A percentile compares a stretch with the other conserved stretches of the same genome.
Conservation (phyloP, 2,113 vertebrate genomes). For the Psephotus haematonotus region DNA sequence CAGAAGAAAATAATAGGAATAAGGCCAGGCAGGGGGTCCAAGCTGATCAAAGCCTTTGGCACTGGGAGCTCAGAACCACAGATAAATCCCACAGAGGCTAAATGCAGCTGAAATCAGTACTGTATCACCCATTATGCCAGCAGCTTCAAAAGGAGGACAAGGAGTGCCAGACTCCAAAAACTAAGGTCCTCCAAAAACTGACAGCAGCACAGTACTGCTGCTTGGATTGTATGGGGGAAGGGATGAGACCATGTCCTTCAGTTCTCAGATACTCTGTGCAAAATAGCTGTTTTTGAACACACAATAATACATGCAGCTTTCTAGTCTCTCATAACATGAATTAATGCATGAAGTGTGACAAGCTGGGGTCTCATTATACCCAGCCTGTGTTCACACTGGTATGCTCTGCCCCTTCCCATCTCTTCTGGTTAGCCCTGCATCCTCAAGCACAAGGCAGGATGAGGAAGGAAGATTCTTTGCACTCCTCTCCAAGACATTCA, state of each 20-base stretch:
- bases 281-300: background rate
- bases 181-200: background rate
- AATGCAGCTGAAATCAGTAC: background rate
- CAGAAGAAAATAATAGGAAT: background rate
- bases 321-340: background rate
- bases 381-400: background rate
- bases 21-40: background rate
- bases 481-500: background rate
- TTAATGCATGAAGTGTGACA: background rate
- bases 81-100: background rate
- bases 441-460: background rate
- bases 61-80: background rate
- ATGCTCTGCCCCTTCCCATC: accelerated
- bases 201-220: background rate
- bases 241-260: background rate
- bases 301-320: background rate
- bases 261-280: background rate
- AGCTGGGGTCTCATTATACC: background rate
- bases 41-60: background rate
- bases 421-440: background rate
- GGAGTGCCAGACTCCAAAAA: background rate
- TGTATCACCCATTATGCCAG: background rate
- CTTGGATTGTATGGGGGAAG: too few relatives aligned
- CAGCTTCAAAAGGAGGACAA: background rate
- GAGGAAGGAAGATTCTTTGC: background rate